Conservation (phyloP, 64 coral and sea anemone species). For the Actinia equina region DNA sequence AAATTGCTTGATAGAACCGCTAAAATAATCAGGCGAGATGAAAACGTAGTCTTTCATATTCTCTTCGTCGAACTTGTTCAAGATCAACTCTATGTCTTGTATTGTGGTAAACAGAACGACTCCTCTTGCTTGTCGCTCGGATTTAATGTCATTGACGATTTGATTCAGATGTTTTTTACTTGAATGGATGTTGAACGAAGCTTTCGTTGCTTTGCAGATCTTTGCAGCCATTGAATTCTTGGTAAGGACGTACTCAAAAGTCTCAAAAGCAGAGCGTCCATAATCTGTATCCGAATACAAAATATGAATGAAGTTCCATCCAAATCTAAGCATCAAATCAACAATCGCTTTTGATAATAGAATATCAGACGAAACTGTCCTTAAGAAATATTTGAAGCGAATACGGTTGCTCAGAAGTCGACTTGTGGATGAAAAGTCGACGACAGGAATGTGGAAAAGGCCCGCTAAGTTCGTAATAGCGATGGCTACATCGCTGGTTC, state of each 20-base stretch:
- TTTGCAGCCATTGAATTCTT: conserved; percentile 29
- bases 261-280: conserved; percentile 73
- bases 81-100: conserved; percentile 62
- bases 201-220: conserved; percentile 61
- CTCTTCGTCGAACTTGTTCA: conserved; percentile 42
- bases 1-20: conserved; percentile 40
- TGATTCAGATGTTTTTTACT: conserved; percentile 21
- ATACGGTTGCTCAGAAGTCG: conserved; percentile 72
- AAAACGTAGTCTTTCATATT: conserved; percentile 77
- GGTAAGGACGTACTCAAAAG: conserved; percentile 55
- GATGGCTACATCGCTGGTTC: conserved; percentile 71
- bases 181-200: conserved; percentile 64
- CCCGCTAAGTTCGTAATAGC: conserved; percentile 69
- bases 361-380: conserved; percentile 73
- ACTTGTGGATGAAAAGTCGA: conserved; percentile 70
- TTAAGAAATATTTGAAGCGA: conserved; percentile 83
- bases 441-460: conserved; percentile 79
- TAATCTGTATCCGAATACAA: conserved; percentile 93
- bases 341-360: conserved; percentile 69
- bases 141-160: conserved; percentile 42
- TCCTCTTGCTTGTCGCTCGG: conserved; percentile 37
- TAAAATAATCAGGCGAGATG: conserved; percentile 63
- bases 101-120: conserved; percentile 75
- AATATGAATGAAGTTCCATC: conserved; percentile 79
- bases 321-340: conserved; percentile 54